Percentiles rank a stretch among this genome's conserved stretches.
Conservation (phyloP, 2,797 vertebrate species). For the Spheniscus humboldti region DNA sequence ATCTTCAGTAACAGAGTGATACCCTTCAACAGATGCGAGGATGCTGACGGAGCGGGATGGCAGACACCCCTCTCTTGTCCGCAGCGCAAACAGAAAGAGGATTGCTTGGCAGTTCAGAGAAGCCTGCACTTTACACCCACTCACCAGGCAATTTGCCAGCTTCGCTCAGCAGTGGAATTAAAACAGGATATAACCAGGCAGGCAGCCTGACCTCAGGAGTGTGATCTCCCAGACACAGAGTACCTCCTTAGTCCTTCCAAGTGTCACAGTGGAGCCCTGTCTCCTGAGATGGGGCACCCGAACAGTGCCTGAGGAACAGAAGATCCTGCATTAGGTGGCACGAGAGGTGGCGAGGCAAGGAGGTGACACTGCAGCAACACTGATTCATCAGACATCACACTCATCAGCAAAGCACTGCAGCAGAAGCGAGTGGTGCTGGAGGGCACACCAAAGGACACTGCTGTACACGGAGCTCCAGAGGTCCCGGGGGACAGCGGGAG, state of each 20-base stretch:
- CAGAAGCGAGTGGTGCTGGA: not conserved
- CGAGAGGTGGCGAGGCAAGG: not conserved
- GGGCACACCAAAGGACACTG: slow-evolving; percentile 20
- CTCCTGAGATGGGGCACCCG: not conserved
- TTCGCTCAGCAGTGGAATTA: not conserved
- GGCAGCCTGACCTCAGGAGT: slow-evolving; percentile 35
- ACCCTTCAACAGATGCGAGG: not conserved
- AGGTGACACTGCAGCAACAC: slow-evolving; percentile 4
- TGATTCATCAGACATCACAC: not conserved
- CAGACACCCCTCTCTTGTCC: not conserved
- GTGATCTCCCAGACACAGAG: slow-evolving; percentile 1
- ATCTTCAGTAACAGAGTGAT: not conserved
- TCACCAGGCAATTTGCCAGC: slow-evolving; percentile 41
- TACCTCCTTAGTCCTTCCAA: slow-evolving; percentile 7
- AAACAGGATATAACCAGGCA: slow-evolving; percentile 19
- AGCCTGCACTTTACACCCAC: slow-evolving; percentile 35
- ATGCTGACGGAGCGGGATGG: not conserved
- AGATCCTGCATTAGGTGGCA: slow-evolving; percentile 21
- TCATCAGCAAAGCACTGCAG: not conserved
- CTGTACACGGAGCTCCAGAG: not conserved
- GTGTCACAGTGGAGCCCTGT: not conserved
- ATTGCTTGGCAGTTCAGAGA: slow-evolving; percentile 10
- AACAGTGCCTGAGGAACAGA: not conserved
- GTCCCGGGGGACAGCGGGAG: not conserved
- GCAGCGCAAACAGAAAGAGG: not conserved